Base-by-base conservation (phyloP, 1,140 invertebrate genomes). In the Bombus huntii region DNA sequence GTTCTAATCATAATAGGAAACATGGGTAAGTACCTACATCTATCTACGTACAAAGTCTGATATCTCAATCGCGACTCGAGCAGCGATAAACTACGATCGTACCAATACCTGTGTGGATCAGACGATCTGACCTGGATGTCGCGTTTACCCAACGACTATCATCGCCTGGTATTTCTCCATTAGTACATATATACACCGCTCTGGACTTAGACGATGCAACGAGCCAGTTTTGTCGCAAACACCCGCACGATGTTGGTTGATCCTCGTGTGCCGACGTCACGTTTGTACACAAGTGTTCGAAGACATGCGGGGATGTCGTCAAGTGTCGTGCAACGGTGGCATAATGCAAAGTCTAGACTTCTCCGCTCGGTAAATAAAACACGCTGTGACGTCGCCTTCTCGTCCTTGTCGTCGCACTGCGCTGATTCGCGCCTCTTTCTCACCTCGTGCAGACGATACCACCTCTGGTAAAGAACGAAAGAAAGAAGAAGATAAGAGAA, bases 261-360 rank as follows among this genome's bases (percentile, higher is more conserved):
- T 77, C 42, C 31, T 31, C 31, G 42, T 65, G 34, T 65, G 34
- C 62, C 76, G 59, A 44, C 28, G 53, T 59, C 13, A 70, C 77
- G 79, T 68, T 89, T 59, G 77, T 77, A 65, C 66, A 66, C 77
- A 62, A 85, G 59, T 68, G 65, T 79, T 66, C 28, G 73, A 71
- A 79, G 78, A 88, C 68, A 65, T 34, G 78, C 53, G 18, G 34
- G 62, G 74, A 75, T 81, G 62, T 71, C 83, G 84, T 53, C 47
- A 53, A 53, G 47, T 53, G 47, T 22, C 53, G 65, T 71, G 15
- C 12, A 10, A 53, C 59, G 68, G 62, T 85, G 82, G 75, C 77
- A 39, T 77, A 86, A 85, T 78, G 87, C 71, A 86, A 83, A 88
- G 83, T 89, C 83, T 89, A 88, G 87, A 74, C 86, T 76, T 59